phyloP scores from a whole-genome alignment of 2,797 vertebrate species.

The Sebastolobus altivelis region DNA sequence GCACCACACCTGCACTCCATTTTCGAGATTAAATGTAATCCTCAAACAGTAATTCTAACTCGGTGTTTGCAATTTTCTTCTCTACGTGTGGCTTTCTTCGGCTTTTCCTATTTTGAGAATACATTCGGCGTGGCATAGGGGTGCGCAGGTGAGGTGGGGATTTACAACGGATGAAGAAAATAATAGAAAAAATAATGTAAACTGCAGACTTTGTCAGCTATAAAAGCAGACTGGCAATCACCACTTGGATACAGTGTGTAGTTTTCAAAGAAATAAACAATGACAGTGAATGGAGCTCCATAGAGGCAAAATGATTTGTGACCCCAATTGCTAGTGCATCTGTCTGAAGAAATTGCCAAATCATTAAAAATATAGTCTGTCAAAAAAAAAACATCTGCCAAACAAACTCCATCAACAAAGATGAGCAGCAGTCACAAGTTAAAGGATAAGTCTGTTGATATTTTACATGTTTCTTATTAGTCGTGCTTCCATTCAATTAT shows the following conservation, averaged over 20 bases:
- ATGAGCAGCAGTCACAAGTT: background rate
- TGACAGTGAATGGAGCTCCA: background rate
- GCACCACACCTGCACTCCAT: background rate
- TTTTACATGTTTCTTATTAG: background rate
- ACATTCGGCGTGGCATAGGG: background rate
- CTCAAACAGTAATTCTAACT: constrained; percentile 2
- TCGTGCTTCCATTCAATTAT: no score
- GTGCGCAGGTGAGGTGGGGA: background rate
- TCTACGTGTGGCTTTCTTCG: background rate
- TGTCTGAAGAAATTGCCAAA: background rate
- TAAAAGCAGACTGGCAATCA: background rate
- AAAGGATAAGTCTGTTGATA: background rate
- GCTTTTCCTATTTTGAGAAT: constrained; percentile 6
- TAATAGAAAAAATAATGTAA: background rate
- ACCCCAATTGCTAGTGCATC: background rate
- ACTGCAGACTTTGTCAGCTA: background rate
- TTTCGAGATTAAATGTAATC: constrained; percentile 1
- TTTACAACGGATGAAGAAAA: background rate
- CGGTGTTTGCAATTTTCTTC: constrained; percentile 7
- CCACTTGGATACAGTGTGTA: background rate
- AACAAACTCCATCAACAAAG: background rate
- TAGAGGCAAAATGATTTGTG: background rate
- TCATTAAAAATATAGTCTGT: background rate
- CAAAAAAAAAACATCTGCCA: background rate
- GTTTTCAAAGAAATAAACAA: constrained; percentile 8